Evolutionary conservation across 2,888 invertebrate species (phyloP).

Genomic region (Emmelina monodactyla): DNA sequence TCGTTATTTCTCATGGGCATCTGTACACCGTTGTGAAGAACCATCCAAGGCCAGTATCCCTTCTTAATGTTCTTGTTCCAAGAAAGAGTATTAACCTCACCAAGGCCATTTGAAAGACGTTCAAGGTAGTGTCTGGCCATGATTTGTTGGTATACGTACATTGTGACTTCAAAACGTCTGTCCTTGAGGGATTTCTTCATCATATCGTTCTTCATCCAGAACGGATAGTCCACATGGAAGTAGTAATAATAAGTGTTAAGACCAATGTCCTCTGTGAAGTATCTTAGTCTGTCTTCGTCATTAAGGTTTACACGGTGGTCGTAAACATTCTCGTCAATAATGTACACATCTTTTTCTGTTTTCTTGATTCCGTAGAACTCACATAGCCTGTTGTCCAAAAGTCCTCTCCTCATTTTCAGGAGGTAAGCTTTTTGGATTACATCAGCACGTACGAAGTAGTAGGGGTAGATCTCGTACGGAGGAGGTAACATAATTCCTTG

Average conservation of each 20-base stretch:
- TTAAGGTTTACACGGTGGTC: conserved; percentile 60
- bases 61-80: conserved; percentile 45
- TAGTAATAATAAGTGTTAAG: conserved; percentile 70
- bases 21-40: conserved; percentile 61
- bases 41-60: conserved; percentile 68
- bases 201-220: conserved; percentile 64
- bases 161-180: conserved; percentile 61
- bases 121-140: conserved; percentile 68
- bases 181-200: conserved; percentile 16
- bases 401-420: conserved; percentile 56
- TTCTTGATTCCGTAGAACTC: conserved; percentile 59
- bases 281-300: conserved; percentile 65
- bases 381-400: conserved; percentile 51
- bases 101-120: conserved; percentile 58
- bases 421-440: conserved; percentile 67
- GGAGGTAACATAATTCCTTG: conserved; percentile 60
- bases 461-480: conserved; percentile 69
- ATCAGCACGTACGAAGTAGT: conserved; percentile 72
- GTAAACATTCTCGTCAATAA: conserved; percentile 73
- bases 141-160: conserved; percentile 71
- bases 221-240: conserved; percentile 69
- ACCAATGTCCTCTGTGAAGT: conserved; percentile 73
- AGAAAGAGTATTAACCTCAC: conserved; percentile 45
- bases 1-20: conserved; percentile 59
- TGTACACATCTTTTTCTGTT: conserved; percentile 57